These are phyloP conservation scores for Aradophagus sp. DNA, from an alignment of 1,140 invertebrate species.

Conservation along the genomic window DNA sequence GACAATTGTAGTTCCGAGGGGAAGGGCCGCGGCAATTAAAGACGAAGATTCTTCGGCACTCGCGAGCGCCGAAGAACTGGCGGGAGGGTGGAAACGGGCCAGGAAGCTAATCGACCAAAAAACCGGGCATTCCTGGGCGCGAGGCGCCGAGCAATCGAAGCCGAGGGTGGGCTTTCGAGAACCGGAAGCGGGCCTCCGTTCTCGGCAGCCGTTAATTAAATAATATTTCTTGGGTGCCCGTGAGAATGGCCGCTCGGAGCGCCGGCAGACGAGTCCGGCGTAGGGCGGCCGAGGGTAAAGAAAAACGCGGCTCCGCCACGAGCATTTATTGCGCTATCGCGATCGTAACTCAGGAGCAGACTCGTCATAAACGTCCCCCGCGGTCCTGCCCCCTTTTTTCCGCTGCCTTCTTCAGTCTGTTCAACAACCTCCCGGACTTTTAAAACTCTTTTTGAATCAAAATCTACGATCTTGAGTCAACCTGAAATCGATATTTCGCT, in stretches of 20 bases:
- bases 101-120: conserved; percentile 70
- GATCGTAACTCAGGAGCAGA: conserved; percentile 70
- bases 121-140: conserved; percentile 52
- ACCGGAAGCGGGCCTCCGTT: conserved; percentile 23
- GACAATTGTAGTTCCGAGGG: conserved; percentile 18
- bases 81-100: conserved; percentile 64
- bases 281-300: conserved; percentile 43
- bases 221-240: conserved; percentile 69
- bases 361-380: conserved; percentile 67
- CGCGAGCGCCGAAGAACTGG: conserved; percentile 50
- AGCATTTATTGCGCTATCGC: conserved; percentile 73
- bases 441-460: too few relatives aligned
- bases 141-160: too few relatives aligned
- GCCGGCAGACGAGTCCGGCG: conserved; percentile 48
- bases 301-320: conserved; percentile 64
- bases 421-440: too few relatives aligned
- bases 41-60: conserved; percentile 65
- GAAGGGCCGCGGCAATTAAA: conserved; percentile 63
- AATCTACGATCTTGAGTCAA: too few relatives aligned
- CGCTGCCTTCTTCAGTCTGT: conserved; percentile 12
- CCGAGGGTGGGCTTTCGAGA: conserved; percentile 47
- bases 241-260: conserved; percentile 61
- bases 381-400: conserved; percentile 18
- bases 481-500: too few relatives aligned
- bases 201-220: conserved; percentile 69